Evolutionary conservation across 2,113 vertebrate species (phyloP), one percentile per base, ranked within the genome.

Genomic region (Tautogolabrus adspersus): DNA sequence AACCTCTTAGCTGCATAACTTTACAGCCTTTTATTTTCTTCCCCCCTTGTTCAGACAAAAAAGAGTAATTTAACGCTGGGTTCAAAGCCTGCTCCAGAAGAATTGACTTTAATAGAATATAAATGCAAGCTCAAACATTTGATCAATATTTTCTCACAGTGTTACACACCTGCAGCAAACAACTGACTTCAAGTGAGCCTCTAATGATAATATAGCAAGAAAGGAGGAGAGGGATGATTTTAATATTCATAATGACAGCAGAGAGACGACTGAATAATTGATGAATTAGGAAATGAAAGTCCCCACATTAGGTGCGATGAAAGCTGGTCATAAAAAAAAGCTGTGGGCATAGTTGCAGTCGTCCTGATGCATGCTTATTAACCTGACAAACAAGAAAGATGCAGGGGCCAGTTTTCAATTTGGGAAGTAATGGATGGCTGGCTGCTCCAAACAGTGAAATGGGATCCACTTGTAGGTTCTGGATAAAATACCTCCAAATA

Each of bases 221-320:
- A 34, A 12, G 2, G 23, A 16, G 1, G 21, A 70, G 77, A 85
- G 10, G 10, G 63, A 84, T 81, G 78, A 63, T 63, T 61, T 52
- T 83, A 72, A 84, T 81, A 75, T 85, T 61, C 44, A 42, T 65
- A 72, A 73, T 54, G 75, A 83, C 87, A 78, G 70, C 79, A 61
- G 55, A 81, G 58, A 70, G 37, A 30, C 60, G 73, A 6, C 57
- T 88, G 77, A 91, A 91, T 92, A 85, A 88, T 88, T 79, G 81
- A 92, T 92, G 86, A 85, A 72, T 81, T 49, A 60, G 78, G 40
- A 82, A 86, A 82, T 77, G 71, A 85, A 83, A 81, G 61, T 52
- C 70, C 12, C 55, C 64, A 68, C 59, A 47, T 75, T 70, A 46
- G 0, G 1, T 10, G 34, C 4, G 6, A 34, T 15, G 54, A 61